Conservation (phyloP, 2,113 vertebrate species). For the Etia nguti region DNA sequence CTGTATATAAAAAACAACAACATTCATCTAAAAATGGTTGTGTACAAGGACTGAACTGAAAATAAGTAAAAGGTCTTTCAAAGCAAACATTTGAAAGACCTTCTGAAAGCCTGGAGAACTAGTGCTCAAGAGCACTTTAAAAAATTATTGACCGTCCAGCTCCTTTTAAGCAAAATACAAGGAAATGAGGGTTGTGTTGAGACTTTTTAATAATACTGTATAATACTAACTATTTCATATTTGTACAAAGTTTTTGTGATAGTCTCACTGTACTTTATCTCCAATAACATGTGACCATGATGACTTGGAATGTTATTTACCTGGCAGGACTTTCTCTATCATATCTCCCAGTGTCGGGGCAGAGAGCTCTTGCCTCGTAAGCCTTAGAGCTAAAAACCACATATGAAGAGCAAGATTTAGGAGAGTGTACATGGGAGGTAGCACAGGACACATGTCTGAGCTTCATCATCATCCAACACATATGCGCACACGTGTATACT, state of each 20-base stretch:
- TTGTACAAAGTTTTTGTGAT: background rate
- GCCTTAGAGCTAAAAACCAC: slow-evolving; percentile 88
- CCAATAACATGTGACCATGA: slow-evolving; percentile 16
- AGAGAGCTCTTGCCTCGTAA: slow-evolving; percentile 96
- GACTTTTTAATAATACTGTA: background rate
- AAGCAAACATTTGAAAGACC: background rate
- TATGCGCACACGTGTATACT: background rate
- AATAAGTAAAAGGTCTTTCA: background rate
- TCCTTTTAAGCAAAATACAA: background rate
- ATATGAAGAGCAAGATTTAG: slow-evolving; percentile 68
- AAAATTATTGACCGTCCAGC: background rate
- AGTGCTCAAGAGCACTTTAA: background rate
- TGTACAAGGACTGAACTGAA: too few relatives aligned
- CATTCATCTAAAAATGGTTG: background rate
- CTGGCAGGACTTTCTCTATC: slow-evolving; percentile 79
- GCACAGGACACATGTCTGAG: slow-evolving; percentile 42
- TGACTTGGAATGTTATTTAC: slow-evolving; percentile 64
- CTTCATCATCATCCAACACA: background rate
- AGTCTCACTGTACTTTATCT: background rate
- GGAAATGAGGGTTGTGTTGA: background rate
- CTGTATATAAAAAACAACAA: background rate
- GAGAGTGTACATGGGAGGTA: slow-evolving; percentile 19
- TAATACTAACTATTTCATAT: background rate
- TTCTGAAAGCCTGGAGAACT: background rate
- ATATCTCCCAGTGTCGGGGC: slow-evolving; percentile 88